These are phyloP conservation scores for Patella depressa DNA, from an alignment of 2,888 invertebrate species.

Conservation along the genomic window DNA sequence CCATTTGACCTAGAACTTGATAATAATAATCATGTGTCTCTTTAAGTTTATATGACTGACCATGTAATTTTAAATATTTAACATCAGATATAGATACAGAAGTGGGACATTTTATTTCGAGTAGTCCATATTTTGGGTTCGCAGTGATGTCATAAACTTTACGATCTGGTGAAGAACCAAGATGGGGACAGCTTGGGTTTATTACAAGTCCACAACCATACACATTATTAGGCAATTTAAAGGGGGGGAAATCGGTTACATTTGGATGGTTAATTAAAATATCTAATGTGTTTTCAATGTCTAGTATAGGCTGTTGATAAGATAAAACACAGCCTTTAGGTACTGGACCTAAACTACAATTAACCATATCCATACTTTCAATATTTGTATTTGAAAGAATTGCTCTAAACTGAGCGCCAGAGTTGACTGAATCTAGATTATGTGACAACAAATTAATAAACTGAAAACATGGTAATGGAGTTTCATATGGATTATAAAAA, in stretches of 20 bases:
- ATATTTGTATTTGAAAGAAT: background rate
- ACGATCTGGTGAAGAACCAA: slow-evolving; percentile 4
- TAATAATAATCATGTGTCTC: slow-evolving; percentile 11
- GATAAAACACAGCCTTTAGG: too few species aligned
- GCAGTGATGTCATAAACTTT: background rate
- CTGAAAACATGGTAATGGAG: background rate
- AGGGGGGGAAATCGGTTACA: background rate
- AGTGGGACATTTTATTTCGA: slow-evolving; percentile 7
- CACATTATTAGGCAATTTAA: background rate
- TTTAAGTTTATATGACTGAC: background rate
- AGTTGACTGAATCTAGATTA: background rate
- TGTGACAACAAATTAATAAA: background rate
- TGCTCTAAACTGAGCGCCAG: background rate
- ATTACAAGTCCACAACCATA: too few species aligned
- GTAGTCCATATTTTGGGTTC: background rate
- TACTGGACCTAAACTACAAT: too few species aligned
- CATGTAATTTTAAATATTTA: background rate
- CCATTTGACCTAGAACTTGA: slow-evolving; percentile 15
- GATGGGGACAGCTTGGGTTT: background rate
- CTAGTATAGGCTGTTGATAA: background rate
- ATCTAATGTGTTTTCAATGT: background rate
- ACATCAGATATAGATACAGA: background rate
- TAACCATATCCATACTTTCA: background rate
- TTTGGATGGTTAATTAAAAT: background rate
- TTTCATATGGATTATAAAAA: background rate